Base-by-base conservation (phyloP, 2,888 invertebrate species). In the Chrysodeixis includens region DNA sequence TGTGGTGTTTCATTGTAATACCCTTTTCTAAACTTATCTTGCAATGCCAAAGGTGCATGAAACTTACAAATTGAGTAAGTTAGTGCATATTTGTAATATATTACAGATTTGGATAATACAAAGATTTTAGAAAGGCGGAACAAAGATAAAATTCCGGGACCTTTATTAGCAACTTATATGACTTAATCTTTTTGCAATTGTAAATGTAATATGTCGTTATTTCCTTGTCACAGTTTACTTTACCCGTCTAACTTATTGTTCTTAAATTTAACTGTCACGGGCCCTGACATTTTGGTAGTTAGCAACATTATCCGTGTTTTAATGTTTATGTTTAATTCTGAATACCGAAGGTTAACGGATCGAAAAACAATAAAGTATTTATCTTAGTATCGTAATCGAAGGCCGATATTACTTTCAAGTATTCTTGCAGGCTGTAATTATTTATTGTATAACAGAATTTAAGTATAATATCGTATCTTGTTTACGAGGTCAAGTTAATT, bases 201-300 rank as follows among this genome's bases (percentile, higher is more conserved):
- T 7, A 44, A 44, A 0, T 5, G 35, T n/a, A 18, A 8, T 8
- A 9, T 9, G 9, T 46, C 10, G 9, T 12, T 12, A 59, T 30
- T 30, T 56, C 62, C 56, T 56, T 70, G n/a, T 32, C 8, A n/a
- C n/a, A n/a, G n/a, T n/a, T n/a, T 1, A 40, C 7, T 18, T 20
- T 59, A 44, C 62, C 53, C 35, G 69, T 74, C 64, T 70, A 64
- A 56, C 30, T 63, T 51, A 52, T 56, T 58, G 44, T 57, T 44
- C 63, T 66, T 49, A 35, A 12, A 59, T 65, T 55, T 35, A 54
- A 18, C 40, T 49, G 51, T 44, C 58, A 63, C 58, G 66, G 76
- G 56, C 84, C 85, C 9, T 85, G 85, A 86, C 84, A 84, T 87
- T 87, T 85, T 9, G 53, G 59, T 83, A 75, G 64, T 78, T 71